Base-by-base conservation (phyloP, 1,140 invertebrate genomes). In the Rhopalosiphum padi region DNA sequence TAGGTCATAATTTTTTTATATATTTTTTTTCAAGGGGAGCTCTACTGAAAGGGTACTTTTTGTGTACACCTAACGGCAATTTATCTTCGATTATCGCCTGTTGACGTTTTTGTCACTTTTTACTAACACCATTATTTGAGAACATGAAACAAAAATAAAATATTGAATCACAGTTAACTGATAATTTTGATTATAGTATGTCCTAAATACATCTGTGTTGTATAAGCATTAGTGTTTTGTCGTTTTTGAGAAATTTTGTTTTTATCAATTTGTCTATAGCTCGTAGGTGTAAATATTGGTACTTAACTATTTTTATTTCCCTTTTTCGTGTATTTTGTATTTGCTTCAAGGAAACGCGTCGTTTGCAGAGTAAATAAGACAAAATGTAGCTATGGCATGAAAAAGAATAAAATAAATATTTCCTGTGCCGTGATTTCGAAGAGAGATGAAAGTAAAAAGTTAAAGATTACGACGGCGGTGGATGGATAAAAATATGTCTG, bases 401-500 rank as follows among this genome's bases (percentile, higher is more conserved):
- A 41, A 68, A n/a, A 37, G 37, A 68, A 90, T 43, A 90, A 90
- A 90, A 90, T 90, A 90, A 90, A 85, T 93, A 86, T 37, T 86
- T 86, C 82, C 37, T 37, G 30, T 46, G n/a, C 91, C n/a, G 60
- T 35, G 91, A 83, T 92, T 92, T 83, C 43, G 30, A 46, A 41
- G 55, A 82, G 90, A 91, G 77, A 92, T 82, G 91, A 82, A 41
- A 86, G 82, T 51, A 93, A 82, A 93, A 93, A 93, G 77, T 93
- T 93, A 85, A 85, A 93, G 91, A 41, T 93, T 86, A 93, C 91
- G 77, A 23, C 48, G 51, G 23, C 30, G 41, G 60, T 22, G 35
- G 48, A 35, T 22, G 82, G 91, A 93, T 93, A 93, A 93, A 93
- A 93, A 93, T 93, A 93, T 85, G 91, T 93, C 82, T 37, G 68